A percentile compares a stretch with the other conserved stretches of the same genome.
These are phyloP conservation scores for Pararge aegeria DNA, from an alignment of 1,140 invertebrate genomes.

Conservation along the genomic window DNA sequence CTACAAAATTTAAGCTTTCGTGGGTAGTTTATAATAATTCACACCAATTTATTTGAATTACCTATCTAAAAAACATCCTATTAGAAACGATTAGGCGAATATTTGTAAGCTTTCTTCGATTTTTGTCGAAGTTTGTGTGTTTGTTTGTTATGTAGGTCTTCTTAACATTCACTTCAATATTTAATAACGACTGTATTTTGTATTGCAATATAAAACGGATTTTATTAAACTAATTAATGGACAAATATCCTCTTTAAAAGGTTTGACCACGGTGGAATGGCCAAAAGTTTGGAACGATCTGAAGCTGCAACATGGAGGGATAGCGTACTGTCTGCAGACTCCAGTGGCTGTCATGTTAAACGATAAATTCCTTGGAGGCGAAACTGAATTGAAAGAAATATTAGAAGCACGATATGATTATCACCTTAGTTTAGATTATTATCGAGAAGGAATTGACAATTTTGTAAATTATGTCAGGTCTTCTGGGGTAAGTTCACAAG, in stretches of 20 bases:
- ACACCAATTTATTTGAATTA: too few species aligned
- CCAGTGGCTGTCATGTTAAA: conserved; percentile 67
- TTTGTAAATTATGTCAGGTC: conserved; percentile 53
- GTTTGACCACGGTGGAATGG: conserved; percentile 60
- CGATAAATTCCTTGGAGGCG: conserved; percentile 69
- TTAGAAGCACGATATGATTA: conserved; percentile 64
- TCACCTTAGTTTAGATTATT: conserved; percentile 60
- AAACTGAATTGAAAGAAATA: conserved; percentile 62
- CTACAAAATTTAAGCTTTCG: too few species aligned
- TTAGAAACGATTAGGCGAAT: too few species aligned
- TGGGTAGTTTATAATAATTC: too few species aligned
- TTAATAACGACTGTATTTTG: too few species aligned
- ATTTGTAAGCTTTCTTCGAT: too few species aligned
- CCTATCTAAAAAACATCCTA: too few species aligned
- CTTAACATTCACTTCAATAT: too few species aligned
- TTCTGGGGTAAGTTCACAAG: conserved; percentile 44
- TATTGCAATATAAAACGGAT: background rate
- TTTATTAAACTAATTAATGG: background rate
- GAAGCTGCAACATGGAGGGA: conserved; percentile 49
- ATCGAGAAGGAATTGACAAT: conserved; percentile 52
- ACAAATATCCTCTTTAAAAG: conserved; percentile 30
- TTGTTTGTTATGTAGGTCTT: too few species aligned
- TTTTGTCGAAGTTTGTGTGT: too few species aligned
- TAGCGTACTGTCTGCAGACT: conserved; percentile 50
- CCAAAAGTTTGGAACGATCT: conserved; percentile 52